These are phyloP conservation scores for Erebia palarica DNA, from an alignment of 2,888 invertebrate genomes.

Conservation along the genomic window DNA sequence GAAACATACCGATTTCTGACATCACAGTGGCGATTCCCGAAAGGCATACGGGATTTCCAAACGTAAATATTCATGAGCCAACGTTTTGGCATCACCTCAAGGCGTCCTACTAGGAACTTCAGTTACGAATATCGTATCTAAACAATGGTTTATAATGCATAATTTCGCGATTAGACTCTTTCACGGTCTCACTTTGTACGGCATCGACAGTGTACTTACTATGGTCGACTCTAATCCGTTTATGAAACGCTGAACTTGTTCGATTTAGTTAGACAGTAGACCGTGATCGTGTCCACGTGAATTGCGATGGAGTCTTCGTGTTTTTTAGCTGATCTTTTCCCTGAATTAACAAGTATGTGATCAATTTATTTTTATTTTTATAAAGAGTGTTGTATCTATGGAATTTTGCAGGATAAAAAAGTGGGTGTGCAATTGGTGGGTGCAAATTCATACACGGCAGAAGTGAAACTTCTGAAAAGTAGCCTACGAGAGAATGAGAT, in stretches of 20 bases:
- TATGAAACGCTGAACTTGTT: neutral
- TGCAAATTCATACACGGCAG: no score
- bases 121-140: slow-evolving; percentile 7
- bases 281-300: neutral
- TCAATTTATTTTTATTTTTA: neutral
- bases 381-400: neutral
- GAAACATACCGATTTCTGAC: slow-evolving; percentile 1
- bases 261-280: neutral
- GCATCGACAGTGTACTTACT: neutral
- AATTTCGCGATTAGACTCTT: slow-evolving; percentile 27
- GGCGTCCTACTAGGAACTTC: neutral
- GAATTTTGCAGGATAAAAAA: no score
- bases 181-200: slow-evolving; percentile 1
- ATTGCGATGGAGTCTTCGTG: slow-evolving; percentile 32
- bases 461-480: no score
- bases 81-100: slow-evolving; percentile 24
- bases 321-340: slow-evolving; percentile 32
- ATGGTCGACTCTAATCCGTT: neutral
- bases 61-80: slow-evolving; percentile 17
- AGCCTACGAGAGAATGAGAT: no score
- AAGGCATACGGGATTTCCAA: slow-evolving; percentile 24
- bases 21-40: slow-evolving; percentile 12
- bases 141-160: slow-evolving; percentile 34
- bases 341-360: slow-evolving; percentile 33
- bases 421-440: no score